Evolutionary conservation across 2,113 vertebrate genomes (phyloP).

Genomic region (Mola mola): DNA sequence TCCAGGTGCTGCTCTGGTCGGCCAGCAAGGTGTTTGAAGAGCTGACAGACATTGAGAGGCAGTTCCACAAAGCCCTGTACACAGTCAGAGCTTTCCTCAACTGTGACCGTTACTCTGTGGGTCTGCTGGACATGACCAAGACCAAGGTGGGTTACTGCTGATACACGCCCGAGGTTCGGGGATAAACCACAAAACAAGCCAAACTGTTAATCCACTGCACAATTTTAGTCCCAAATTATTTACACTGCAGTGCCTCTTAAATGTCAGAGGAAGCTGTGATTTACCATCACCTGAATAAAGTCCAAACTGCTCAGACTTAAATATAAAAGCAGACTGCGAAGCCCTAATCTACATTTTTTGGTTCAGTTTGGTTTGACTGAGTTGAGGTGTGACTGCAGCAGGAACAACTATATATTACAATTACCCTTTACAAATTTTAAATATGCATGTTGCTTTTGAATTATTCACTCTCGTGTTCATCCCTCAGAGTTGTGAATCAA

Average conservation of each 20-base stretch:
- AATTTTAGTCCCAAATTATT: not conserved
- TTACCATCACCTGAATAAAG: too few relatives aligned
- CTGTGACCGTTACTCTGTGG: constrained; percentile 87
- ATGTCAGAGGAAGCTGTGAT: too few relatives aligned
- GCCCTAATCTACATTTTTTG: too few relatives aligned
- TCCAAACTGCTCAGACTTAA: too few relatives aligned
- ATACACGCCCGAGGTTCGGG: not conserved
- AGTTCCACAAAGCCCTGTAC: constrained; percentile 87
- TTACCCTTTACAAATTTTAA: too few relatives aligned
- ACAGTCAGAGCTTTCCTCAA: constrained; percentile 85
- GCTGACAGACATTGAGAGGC: constrained; percentile 85
- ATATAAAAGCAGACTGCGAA: too few relatives aligned
- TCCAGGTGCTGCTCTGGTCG: constrained; percentile 85
- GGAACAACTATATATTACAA: too few relatives aligned
- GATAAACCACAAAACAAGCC: not conserved
- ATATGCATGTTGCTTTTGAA: not conserved
- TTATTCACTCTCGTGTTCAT: not conserved
- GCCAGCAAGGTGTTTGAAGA: constrained; percentile 88
- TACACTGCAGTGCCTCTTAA: not conserved
- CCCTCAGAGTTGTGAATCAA: not conserved
- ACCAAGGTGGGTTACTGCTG: constrained; percentile 76
- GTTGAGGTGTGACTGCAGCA: too few relatives aligned
- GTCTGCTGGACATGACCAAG: constrained; percentile 87
- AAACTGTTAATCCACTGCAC: not conserved
- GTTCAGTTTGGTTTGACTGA: too few relatives aligned